Base-by-base conservation (phyloP, 2,888 invertebrate species). In the Deladenus siricidicola region DNA sequence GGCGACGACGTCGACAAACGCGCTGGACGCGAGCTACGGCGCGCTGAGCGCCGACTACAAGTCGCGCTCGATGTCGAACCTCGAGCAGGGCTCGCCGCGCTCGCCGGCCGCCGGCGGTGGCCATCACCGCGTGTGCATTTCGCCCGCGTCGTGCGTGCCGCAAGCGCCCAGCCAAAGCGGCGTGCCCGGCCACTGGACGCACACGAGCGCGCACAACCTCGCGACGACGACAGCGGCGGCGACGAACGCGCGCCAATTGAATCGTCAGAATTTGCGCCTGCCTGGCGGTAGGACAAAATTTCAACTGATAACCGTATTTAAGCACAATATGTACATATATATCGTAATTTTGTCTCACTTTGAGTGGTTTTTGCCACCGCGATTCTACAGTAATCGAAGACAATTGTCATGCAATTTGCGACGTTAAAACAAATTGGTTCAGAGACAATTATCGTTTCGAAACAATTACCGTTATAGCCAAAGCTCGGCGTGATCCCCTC, bases 31-130 rank as follows among this genome's bases (percentile, higher is more conserved):
- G 39, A 34, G 39, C 39, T 34, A 34, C 14, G 39, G 39, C 39
- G 39, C 39, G 23, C 21, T 48, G 17, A 62, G 66, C 34, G 30
- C 62, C 21, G 62, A 54, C 26, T 29, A 62, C 4, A 62, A 62
- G n/a, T 62, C 60, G 23, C 63, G 62, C 14, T 62, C 62, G 17
- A n/a, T 63, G 49, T 51, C 42, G 8, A 62, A 62, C 23, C 39
- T 66, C 28, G 58, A 63, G 23, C 29, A 44, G 19, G 24, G 21
- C 10, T 30, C 50, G 14, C 50, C 50, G 19, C 3, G 26, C 19
- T 50, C 50, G 10, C 50, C 50, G 29, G 50, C 24, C n/a, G n/a
- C n/a, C 39, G 39, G 39, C 39, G 39, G 8, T 10, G 39, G 39
- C n/a, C n/a, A n/a, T 21, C 50, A 8, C 14, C 26, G 50, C 28